Base-by-base conservation (phyloP, 2,797 vertebrate species). In the Prunella strophiata region DNA sequence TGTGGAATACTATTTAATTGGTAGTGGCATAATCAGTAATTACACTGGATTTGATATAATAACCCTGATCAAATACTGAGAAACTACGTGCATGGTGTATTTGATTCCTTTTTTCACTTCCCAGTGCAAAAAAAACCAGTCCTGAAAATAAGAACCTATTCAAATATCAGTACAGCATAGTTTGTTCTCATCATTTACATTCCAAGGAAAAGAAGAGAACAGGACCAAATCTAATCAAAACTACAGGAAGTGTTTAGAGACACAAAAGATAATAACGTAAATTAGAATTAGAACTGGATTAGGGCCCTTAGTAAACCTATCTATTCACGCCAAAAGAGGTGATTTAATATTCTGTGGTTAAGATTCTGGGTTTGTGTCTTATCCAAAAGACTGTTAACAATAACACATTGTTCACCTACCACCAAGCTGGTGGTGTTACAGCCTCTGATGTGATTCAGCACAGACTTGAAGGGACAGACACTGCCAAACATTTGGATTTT, bases 271-370 rank as follows among this genome's bases (percentile, higher is more conserved):
- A 95, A 91, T 43, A 3, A 92, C 13, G 27, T 55, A 95, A 96
- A 96, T 88, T 66, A 86, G 82, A 96, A 96, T 88, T 66, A 86
- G 82, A 92, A 78, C 42, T 78, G 85, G 83, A 94, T 92, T 94
- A 88, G 66, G 43, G 79, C 85, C 52, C 74, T 91, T 76, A 88
- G 43, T 61, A 92, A 96, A 67, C 74, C 85, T 92, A 96, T 93
- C 94, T 89, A 42, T 77, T 72, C 66, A 34, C 92, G 87, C 88
- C 92, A 94, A 91, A 95, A 93, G 94, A 75, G 85, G 91, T 92
- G 92, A 93, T 91, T 91, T 81, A 94, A 95, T 89, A 95, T 88
- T 91, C 79, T 81, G 93, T 67, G 93, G 94, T 90, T 96, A 79
- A 84, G 83, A 88, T 78, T 86, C 83, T 88, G 91, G 83, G 40